Evolutionary conservation across 1,140 invertebrate genomes (phyloP), one percentile per base, ranked within the genome.

Genomic region (Homarus americanus): DNA sequence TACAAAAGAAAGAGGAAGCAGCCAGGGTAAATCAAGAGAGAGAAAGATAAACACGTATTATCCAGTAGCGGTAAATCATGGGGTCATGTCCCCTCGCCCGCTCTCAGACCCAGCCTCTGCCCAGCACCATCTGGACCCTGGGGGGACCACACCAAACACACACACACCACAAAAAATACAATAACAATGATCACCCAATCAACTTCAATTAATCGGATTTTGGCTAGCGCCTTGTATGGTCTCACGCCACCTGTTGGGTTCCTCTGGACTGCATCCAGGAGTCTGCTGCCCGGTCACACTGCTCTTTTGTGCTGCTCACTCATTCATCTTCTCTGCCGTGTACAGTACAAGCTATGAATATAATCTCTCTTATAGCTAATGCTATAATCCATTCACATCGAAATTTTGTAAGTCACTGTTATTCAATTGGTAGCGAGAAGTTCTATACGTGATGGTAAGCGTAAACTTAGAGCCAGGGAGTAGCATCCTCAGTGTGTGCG

Each of bases 131-230:
- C 79, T 82, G 79, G 79, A 34, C 69, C 38, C n/a, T 12, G 58
- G 36, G 49, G 63, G 49, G 24, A 80, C 78, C 78, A 78, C 17
- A 69, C 63, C 15, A 12, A 12, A 63, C 58, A 69, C 63, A 69
- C 63, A n/a, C 9, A 28, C 24, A 44, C 44, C 17, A 73, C 3
- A 28, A 72, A 24, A 40, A 17, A 72, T 49, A 84, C 63, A 72
- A 84, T 85, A 85, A 85, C 83, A 85, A 85, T 85, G 83, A 85
- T 85, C 69, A 32, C 58, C 66, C 69, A 73, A 85, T 85, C 69
- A 75, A 85, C 40, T 85, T 75, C 66, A 85, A 85, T 85, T 85
- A 85, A 85, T 85, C 83, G 83, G 83, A 85, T 85, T 85, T 72
- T 72, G 44, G 66, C 34, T 7, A 44, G 66, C 83, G 28, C 41